A percentile compares a stretch with the other conserved stretches of the same genome.
These are phyloP conservation scores for Spatulosminthurus flaviceps DNA, from an alignment of 2,888 invertebrate genomes.

Conservation along the genomic window DNA sequence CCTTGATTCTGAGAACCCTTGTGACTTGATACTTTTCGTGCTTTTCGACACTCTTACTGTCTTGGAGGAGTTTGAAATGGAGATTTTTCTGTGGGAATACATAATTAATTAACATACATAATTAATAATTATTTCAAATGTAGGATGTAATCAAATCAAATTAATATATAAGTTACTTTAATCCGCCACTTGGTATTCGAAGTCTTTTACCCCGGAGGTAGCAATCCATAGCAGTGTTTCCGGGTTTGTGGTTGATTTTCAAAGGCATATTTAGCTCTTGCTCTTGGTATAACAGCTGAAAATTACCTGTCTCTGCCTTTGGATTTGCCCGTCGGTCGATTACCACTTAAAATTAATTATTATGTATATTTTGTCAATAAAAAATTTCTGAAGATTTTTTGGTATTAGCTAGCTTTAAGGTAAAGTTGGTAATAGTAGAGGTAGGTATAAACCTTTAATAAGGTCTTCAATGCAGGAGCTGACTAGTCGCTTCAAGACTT, in stretches of 20 bases:
- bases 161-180: no score
- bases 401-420: no score
- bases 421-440: background rate
- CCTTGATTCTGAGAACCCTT: no score
- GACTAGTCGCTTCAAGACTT: conserved; percentile 83
- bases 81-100: background rate
- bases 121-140: no score
- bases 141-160: no score
- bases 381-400: no score
- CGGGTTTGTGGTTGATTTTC: background rate
- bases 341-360: conserved; percentile 72
- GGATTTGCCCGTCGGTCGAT: conserved; percentile 77
- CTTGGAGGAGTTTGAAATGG: background rate
- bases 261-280: background rate
- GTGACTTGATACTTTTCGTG: background rate
- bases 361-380: no score
- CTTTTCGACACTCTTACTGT: background rate
- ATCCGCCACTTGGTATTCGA: no score
- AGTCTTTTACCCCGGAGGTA: background rate
- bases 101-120: no score
- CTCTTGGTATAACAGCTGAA: conserved; percentile 81
- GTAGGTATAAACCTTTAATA: conserved; percentile 76
- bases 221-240: no score
- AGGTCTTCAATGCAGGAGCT: conserved; percentile 82
- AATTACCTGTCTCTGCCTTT: conserved; percentile 81